Evolutionary conservation across 2,113 vertebrate species (phyloP), one percentile per base, ranked within the genome.

Genomic region (Mormyrus lacerda): DNA sequence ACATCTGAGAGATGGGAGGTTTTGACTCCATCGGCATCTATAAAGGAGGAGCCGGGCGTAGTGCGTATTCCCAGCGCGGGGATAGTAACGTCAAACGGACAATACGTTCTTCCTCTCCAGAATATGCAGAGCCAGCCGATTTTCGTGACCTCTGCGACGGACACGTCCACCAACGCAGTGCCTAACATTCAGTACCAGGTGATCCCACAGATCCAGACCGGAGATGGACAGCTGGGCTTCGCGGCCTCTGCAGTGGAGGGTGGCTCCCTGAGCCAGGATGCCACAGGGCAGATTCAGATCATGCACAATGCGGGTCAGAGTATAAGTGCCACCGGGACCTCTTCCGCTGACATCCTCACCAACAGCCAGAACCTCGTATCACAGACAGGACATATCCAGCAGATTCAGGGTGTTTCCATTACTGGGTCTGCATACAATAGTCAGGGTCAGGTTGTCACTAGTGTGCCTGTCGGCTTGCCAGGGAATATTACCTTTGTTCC

Each of bases 401-500:
- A 98, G 47, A 98, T 99, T 94, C 97, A 98, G 93, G 97, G 98
- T 89, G 97, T 99, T 92, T 95, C 97, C 44, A 95, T 99, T 91
- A 94, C 96, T 87, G 96, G 97, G 90, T 96, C 97, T 0, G 96
- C 97, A 44, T 99, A 98, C 94, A 96, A 96, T 91, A 93, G 96
- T 89, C 97, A 97, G 93, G 95, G 96, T 85, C 97, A 97, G 91
- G 96, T 97, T 89, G 96, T 97, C 93, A 94, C 97, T 92, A 97
- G 97, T 39, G 95, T 98, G 90, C 97, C 97, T 85, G 96, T 99
- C 87, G 98, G 98, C 90, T 93, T 99, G 93, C 97, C 97, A 3
- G 94, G 98, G 92, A 99, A 99, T 95, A 99, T 99, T 93, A 98
- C 98, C 13, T 99, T 99, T 93, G 97, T 99, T 94, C 98, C 98